A percentile compares a stretch with the other conserved stretches of the same genome.
phyloP scores from a whole-genome alignment of 1,140 invertebrate genomes.

The Lanistes nyassanus region DNA sequence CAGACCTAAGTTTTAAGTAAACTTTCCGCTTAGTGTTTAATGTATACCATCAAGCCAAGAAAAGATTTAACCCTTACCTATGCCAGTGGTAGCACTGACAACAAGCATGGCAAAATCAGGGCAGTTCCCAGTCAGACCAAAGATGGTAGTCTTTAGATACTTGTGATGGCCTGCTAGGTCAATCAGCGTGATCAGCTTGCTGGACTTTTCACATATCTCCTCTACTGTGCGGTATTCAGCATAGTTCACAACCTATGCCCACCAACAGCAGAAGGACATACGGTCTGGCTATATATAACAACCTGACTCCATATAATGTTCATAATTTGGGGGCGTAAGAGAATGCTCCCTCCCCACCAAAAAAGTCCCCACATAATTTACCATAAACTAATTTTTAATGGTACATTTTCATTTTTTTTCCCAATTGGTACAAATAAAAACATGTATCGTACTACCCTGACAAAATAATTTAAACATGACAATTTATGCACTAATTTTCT shows the following conservation, averaged over 20 bases:
- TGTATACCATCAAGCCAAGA: too few species aligned
- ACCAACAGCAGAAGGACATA: background rate
- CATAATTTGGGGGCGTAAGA: too few species aligned
- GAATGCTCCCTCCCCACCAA: too few species aligned
- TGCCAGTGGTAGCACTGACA: slow-evolving; percentile 73
- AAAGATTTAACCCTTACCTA: slow-evolving; percentile 49
- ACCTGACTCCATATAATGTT: too few species aligned
- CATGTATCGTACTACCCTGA: too few species aligned
- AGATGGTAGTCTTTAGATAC: slow-evolving; percentile 94
- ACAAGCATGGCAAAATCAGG: slow-evolving; percentile 96
- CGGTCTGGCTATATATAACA: too few species aligned
- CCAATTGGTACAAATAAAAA: too few species aligned
- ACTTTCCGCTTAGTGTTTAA: too few species aligned
- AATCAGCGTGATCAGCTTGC: slow-evolving; percentile 84
- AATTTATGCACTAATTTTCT: background rate
- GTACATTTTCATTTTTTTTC: too few species aligned
- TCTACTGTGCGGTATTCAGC: slow-evolving; percentile 91
- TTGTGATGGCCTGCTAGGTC: slow-evolving; percentile 97
- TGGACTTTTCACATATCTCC: slow-evolving; percentile 79
- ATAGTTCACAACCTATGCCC: slow-evolving; percentile 80
- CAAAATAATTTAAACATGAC: background rate
- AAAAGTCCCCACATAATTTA: too few species aligned
- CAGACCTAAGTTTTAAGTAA: too few species aligned
- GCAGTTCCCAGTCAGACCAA: slow-evolving; percentile 92
- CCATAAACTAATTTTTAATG: too few species aligned